These are phyloP conservation scores for Chionomys nivalis DNA, from an alignment of 2,113 vertebrate species.

Conservation along the genomic window DNA sequence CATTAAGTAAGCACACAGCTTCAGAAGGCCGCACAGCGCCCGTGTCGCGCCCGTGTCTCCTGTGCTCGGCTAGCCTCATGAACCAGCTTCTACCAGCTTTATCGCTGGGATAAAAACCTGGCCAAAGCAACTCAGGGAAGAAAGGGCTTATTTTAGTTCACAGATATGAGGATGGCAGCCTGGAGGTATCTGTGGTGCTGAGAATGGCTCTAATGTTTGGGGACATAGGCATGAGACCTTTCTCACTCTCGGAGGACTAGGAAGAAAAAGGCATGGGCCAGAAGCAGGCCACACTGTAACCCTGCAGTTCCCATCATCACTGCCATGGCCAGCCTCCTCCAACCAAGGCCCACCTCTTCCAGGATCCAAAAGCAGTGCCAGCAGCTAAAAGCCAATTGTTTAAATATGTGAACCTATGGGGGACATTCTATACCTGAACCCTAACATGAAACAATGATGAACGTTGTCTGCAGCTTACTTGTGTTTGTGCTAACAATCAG, in stretches of 20 bases:
- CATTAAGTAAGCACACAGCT: neutral
- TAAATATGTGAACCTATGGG: neutral
- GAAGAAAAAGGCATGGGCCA: neutral
- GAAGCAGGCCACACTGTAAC: neutral
- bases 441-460: too few relatives aligned
- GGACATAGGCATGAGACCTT: neutral
- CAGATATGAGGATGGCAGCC: neutral
- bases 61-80: neutral
- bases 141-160: neutral
- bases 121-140: neutral
- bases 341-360: neutral
- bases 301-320: neutral
- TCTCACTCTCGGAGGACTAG: neutral
- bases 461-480: too few relatives aligned
- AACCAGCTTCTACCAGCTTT: neutral
- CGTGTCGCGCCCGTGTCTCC: too few relatives aligned
- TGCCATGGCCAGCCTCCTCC: too few relatives aligned
- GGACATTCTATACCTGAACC: neutral
- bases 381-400: neutral
- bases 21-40: neutral
- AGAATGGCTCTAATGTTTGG: neutral
- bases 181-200: too few relatives aligned
- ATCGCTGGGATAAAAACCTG: neutral
- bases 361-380: neutral
- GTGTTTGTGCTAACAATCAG: too few relatives aligned